Evolutionary conservation across 2,113 vertebrate genomes (phyloP).

Genomic region (Callionymus lyra): DNA sequence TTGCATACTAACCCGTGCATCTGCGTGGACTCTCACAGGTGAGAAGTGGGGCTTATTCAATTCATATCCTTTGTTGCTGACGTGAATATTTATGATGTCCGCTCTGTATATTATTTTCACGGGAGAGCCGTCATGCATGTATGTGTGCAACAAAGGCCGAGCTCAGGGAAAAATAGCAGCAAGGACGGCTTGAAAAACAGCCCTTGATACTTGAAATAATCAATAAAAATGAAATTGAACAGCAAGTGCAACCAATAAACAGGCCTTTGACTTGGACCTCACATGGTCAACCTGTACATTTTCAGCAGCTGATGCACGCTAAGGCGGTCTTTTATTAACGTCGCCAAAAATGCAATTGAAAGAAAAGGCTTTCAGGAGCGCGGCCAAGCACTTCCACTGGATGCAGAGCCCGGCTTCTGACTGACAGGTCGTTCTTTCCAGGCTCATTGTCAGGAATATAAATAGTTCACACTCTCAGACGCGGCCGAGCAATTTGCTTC

Average conservation of each 20-base stretch:
- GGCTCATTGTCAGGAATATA: constrained; percentile 47
- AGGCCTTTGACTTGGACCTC: too few relatives aligned
- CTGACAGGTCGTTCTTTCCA: constrained; percentile 49
- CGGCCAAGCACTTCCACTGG: constrained; percentile 24
- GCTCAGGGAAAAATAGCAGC: too few relatives aligned
- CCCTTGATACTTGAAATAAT: too few relatives aligned
- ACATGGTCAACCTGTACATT: too few relatives aligned
- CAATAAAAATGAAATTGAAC: too few relatives aligned
- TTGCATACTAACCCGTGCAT: constrained; percentile 24
- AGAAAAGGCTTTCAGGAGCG: constrained; percentile 35
- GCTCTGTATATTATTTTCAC: too few relatives aligned
- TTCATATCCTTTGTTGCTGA: too few relatives aligned
- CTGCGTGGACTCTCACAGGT: constrained; percentile 6
- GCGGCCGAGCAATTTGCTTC: constrained; percentile 35
- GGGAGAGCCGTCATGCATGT: too few relatives aligned
- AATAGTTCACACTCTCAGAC: constrained; percentile 48
- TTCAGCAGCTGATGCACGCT: constrained; percentile 3
- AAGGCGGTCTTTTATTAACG: constrained; percentile 17
- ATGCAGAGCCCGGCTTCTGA: constrained; percentile 25
- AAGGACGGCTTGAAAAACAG: too few relatives aligned
- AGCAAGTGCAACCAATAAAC: too few relatives aligned
- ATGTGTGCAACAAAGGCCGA: too few relatives aligned
- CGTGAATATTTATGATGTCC: background rate
- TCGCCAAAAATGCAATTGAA: constrained; percentile 40
- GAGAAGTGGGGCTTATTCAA: background rate